Evolutionary conservation across 2,113 vertebrate species (phyloP).

Genomic region (Okapia johnstoni): DNA sequence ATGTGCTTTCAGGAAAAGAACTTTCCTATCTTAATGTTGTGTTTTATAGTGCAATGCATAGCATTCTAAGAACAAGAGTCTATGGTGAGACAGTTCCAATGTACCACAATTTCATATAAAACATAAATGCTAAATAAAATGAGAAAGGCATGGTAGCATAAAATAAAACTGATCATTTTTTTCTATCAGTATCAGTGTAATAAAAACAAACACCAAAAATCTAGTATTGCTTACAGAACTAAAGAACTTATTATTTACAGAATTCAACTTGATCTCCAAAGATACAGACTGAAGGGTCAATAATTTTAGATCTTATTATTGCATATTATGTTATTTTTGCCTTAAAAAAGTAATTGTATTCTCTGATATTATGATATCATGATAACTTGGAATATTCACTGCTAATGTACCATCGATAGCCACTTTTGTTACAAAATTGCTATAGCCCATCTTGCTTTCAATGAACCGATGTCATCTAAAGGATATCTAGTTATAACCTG

Average conservation of each 20-base stretch:
- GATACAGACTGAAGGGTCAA: neutral
- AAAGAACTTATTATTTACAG: neutral
- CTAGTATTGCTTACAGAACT: neutral
- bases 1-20: neutral
- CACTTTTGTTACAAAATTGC: neutral
- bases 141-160: neutral
- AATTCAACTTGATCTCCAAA: constrained; percentile 9
- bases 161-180: neutral
- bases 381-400: neutral
- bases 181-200: neutral
- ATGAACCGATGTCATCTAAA: neutral
- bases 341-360: neutral
- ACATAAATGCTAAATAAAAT: neutral
- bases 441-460: neutral
- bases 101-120: neutral
- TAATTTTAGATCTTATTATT: neutral
- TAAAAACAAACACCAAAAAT: neutral
- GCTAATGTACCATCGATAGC: neutral
- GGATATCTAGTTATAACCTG: neutral
- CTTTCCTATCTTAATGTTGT: neutral
- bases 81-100: neutral
- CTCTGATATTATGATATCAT: neutral
- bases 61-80: neutral
- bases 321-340: neutral
- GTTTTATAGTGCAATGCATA: neutral